These are phyloP conservation scores for Bos taurus DNA, from an alignment of 2,113 vertebrate genomes.

Conservation along the genomic window DNA sequence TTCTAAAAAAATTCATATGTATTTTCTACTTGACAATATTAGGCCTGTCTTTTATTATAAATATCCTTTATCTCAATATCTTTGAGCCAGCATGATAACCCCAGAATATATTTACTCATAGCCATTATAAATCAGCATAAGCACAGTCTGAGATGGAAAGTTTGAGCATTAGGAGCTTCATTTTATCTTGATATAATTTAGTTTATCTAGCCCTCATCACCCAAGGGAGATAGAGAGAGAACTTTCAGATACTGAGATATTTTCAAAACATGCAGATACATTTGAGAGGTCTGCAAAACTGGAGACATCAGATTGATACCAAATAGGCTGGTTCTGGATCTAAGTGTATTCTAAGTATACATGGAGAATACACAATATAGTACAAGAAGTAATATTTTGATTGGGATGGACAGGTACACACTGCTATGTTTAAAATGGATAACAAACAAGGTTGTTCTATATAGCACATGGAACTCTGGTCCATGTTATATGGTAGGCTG, in stretches of 20 bases:
- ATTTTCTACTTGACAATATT: not conserved
- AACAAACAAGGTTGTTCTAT: not conserved
- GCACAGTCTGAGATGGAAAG: not conserved
- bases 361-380: not conserved
- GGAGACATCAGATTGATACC: not conserved
- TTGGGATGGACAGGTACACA: not conserved
- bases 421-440: not conserved
- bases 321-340: not conserved
- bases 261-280: not conserved
- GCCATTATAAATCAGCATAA: not conserved
- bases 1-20: not conserved
- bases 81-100: not conserved
- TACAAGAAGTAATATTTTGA: not conserved
- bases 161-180: not conserved
- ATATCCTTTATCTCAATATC: not conserved
- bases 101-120: not conserved
- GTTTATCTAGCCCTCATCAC: not conserved
- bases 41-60: not conserved
- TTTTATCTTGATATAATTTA: not conserved
- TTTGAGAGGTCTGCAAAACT: not conserved
- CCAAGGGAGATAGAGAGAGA: not conserved
- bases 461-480: not conserved
- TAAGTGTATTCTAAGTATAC: not conserved
- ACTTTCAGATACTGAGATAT: not conserved
- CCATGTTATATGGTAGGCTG: not conserved